Base-by-base conservation (phyloP, 2,888 invertebrate genomes). In the Tetramorium bicarinatum region DNA sequence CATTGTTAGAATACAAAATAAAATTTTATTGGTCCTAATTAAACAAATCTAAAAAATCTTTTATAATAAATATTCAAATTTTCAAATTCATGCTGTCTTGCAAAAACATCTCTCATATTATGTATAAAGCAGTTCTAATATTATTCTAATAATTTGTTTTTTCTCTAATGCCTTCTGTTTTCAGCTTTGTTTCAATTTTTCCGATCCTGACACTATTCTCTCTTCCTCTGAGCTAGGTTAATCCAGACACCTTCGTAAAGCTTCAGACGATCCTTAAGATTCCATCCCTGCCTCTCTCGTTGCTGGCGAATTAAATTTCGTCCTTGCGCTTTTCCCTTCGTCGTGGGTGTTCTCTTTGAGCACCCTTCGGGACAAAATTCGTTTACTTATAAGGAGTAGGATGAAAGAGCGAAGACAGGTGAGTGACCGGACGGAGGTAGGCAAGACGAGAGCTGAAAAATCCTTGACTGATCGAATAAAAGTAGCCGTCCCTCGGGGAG, bases 231-330 rank as follows among this genome's bases (percentile, higher is more conserved):
- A 67, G 29, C 9, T 41, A 15, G 47, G 13, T 72, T 77, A 76
- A 64, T 25, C 52, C 13, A 34, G 25, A 75, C 75, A 34, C 62
- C 64, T 47, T 76, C 49, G 49, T 21, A 38, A 64, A 76, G 38
- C 49, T 76, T 59, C 25, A 76, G 47, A 64, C 64, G 49, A 83
- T 74, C 69, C 81, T 81, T 59, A 67, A 79, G 72, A 79, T 29
- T 49, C 75, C 41, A 77, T 34, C 62, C 64, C 71, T 54, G 52
- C 41, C 61, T 3, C 34, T 59, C 54, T 52, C 76, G 44, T 54
- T 56, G 66, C 38, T 8, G 66, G 54, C 62, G 79, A 86, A 87
- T 86, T 71, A 82, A 84, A 88, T 86, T 87, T 79, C 71, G 71
- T 66, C 72, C 52, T n/a, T 64, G 56, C 29, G 34, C 29, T 49